Conservation (phyloP, 2,797 vertebrate genomes). For the Chaetodon trifasciatus region DNA sequence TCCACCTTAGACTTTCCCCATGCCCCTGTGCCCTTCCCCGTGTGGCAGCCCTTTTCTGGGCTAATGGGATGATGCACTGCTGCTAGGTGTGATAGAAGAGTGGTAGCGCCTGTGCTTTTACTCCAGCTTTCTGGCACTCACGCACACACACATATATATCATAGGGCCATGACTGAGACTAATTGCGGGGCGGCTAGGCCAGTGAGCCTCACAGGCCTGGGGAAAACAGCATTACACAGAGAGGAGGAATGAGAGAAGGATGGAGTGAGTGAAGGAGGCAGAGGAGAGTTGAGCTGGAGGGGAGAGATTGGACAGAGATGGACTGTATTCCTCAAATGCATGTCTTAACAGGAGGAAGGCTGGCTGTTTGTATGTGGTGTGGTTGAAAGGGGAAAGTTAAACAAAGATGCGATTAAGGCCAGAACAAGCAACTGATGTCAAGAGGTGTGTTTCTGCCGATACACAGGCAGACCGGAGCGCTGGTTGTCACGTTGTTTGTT, state of each 20-base stretch:
- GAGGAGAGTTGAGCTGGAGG: constrained; percentile 15
- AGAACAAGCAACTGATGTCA: background rate
- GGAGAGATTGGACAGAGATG: constrained; percentile 45
- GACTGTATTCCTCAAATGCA: constrained; percentile 30
- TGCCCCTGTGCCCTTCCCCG: constrained; percentile 49
- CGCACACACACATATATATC: background rate
- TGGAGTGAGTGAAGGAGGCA: constrained; percentile 22
- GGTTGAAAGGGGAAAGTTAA: constrained; percentile 10
- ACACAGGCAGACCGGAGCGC: background rate
- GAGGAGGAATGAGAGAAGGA: constrained; percentile 26
- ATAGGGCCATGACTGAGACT: constrained; percentile 70
- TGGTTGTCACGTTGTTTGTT: constrained; percentile 35
- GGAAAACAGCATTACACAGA: constrained; percentile 36
- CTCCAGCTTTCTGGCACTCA: constrained; percentile 39
- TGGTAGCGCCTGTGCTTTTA: constrained; percentile 66
- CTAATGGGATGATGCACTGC: constrained; percentile 82
- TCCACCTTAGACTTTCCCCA: constrained; percentile 42
- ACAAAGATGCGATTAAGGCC: background rate
- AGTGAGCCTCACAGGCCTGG: constrained; percentile 28
- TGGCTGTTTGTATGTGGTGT: background rate
- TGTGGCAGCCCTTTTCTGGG: constrained; percentile 59
- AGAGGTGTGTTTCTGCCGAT: background rate
- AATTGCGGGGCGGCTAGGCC: constrained; percentile 64
- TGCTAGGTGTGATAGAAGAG: constrained; percentile 68
- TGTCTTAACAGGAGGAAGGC: background rate